These are phyloP conservation scores for Aphaenogaster floridana DNA, from an alignment of 1,140 invertebrate species.

Conservation along the genomic window DNA sequence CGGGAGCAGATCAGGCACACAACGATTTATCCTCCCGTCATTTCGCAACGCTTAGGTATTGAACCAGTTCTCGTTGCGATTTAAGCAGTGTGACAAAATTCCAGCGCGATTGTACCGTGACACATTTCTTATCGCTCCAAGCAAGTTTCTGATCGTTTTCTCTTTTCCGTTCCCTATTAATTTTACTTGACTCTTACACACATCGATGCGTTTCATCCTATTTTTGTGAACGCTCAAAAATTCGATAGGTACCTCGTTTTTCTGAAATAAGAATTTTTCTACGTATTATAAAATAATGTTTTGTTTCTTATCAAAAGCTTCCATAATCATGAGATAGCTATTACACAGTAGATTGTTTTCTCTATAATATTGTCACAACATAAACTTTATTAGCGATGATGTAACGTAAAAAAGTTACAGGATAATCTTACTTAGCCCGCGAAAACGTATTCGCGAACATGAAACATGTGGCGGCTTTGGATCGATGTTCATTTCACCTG, in stretches of 20 bases:
- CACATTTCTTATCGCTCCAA: neutral
- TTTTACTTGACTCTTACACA: neutral
- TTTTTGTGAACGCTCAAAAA: neutral
- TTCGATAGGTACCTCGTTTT: neutral
- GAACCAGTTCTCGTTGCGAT: constrained; percentile 28
- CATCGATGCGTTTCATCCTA: neutral
- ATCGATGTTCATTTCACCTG: neutral
- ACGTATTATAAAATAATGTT: constrained; percentile 1
- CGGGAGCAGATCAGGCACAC: constrained; percentile 56
- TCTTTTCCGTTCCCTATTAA: neutral
- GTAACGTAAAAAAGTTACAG: neutral
- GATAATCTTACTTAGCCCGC: neutral
- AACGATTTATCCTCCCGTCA: constrained; percentile 68
- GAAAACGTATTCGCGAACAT: neutral
- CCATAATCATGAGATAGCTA: neutral
- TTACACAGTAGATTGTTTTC: neutral
- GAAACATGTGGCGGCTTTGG: neutral
- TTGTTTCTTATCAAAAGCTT: neutral
- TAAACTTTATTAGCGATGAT: neutral
- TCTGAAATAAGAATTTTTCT: neutral
- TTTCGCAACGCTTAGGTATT: neutral
- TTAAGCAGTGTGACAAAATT: constrained; percentile 36
- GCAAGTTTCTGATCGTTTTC: neutral
- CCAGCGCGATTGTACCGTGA: neutral
- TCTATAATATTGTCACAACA: neutral